Base-by-base conservation (phyloP, 2,888 invertebrate species). In the Nezara viridula region DNA sequence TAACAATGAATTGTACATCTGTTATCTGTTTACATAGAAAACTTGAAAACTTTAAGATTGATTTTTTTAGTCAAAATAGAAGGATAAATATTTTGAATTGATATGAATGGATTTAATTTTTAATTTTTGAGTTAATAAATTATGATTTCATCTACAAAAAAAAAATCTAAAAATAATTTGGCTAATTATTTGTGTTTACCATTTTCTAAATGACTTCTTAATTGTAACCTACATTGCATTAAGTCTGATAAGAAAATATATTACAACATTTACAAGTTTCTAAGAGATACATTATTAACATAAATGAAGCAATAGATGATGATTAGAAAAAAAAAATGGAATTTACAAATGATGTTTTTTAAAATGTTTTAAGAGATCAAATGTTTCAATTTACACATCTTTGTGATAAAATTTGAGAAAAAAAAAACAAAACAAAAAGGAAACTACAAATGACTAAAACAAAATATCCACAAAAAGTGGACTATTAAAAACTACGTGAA, bases 221-320 rank as follows among this genome's bases (percentile, higher is more conserved):
- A 37, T 66, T 73, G 32, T 81, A 81, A n/a, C 44, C 81, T 81
- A 81, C n/a, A 81, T 44, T 44, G 10, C 40, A 40, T 77, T 3
- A 32, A 14, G 60, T 40, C 40, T 77, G 21, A 81, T 47, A 47
- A 81, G 81, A 55, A 86, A 86, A 55, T 86, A 86, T 86, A 60
- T 40, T 86, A 86, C 86, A 86, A 44, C 86, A 86, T 86, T 86
- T 86, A 86, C 86, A 86, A 86, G 40, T 52, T 55, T 55, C 60
- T 86, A 60, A 60, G 44, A 44, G n/a, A 81, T 81, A 81, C 81
- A 81, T 81, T 77, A 77, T 77, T 81, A 40, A 81, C 44, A 44
- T 40, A 81, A n/a, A 44, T 81, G 6, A 81, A 47, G 44, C 12
- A n/a, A 81, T 9, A n/a, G 81, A 47, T 81, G 77, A 44, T 40